These are phyloP conservation scores for Phenganax stokvisi DNA, from an alignment of 92 coral and sea anemone species.

Conservation along the genomic window DNA sequence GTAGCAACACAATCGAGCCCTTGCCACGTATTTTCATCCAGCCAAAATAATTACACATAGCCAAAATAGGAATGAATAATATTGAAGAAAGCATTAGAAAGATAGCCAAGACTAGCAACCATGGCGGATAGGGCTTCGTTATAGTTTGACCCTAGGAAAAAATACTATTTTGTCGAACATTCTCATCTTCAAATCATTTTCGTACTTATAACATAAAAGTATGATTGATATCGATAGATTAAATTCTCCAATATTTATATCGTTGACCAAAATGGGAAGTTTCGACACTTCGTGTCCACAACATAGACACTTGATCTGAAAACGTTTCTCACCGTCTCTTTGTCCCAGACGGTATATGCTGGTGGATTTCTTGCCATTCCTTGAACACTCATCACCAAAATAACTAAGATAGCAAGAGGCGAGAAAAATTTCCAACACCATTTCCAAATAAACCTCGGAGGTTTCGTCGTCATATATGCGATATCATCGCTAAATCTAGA, in stretches of 20 bases:
- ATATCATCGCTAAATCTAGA: conserved; percentile 88
- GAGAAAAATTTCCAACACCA: conserved; percentile 99
- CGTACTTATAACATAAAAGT: too few species aligned
- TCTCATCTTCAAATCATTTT: too few species aligned
- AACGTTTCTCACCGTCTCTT: conserved; percentile 50
- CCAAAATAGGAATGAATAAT: conserved; percentile 85
- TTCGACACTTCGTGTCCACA: too few species aligned
- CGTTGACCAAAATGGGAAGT: too few species aligned
- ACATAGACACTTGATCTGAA: background rate
- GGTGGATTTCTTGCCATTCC: conserved; percentile 64
- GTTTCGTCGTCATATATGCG: conserved; percentile 93
- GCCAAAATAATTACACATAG: conserved; percentile 73
- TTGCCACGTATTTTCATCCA: conserved; percentile 51
- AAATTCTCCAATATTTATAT: too few species aligned
- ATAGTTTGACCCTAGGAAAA: conserved; percentile 51
- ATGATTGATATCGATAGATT: too few species aligned
- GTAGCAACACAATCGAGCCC: conserved; percentile 73
- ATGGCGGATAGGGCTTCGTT: conserved; percentile 63
- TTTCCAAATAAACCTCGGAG: conserved; percentile 94
- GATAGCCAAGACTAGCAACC: conserved; percentile 80
- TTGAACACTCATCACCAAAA: conserved; percentile 79
- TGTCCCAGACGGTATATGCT: conserved; percentile 66
- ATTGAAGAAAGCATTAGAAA: conserved; percentile 71
- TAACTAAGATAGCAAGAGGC: conserved; percentile 79
- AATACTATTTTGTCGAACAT: background rate